These are phyloP conservation scores for Autographa gamma DNA, from an alignment of 2,888 invertebrate genomes.

Conservation along the genomic window DNA sequence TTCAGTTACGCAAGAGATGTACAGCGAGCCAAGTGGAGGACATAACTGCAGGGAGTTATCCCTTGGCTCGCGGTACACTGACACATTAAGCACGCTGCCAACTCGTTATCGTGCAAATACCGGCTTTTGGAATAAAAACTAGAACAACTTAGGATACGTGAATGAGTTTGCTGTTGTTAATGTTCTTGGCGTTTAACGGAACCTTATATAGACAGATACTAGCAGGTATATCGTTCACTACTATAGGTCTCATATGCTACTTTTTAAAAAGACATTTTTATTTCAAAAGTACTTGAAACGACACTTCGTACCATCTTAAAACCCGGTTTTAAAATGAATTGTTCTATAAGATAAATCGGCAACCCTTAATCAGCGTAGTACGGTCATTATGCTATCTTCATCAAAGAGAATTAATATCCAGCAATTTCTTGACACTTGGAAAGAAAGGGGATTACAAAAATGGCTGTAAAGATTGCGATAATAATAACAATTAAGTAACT, in stretches of 20 bases:
- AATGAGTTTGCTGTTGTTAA: conserved; percentile 4
- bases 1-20: conserved; percentile 35
- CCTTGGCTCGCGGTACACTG: conserved; percentile 64
- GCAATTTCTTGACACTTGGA: conserved; percentile 58
- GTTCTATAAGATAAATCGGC: conserved; percentile 37
- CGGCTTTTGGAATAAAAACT: conserved; percentile 28
- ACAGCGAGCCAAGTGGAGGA: conserved; percentile 56
- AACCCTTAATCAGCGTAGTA: conserved; percentile 35
- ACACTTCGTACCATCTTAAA: too few species aligned
- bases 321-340: background rate
- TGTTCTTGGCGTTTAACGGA: background rate
- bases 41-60: conserved; percentile 62
- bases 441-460: conserved; percentile 70
- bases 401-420: conserved; percentile 54
- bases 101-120: conserved; percentile 54
- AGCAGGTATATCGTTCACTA: too few species aligned
- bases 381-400: conserved; percentile 35
- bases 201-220: background rate
- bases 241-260: background rate
- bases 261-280: background rate
- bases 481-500: conserved; percentile 73
- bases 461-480: conserved; percentile 64
- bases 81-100: conserved; percentile 67
- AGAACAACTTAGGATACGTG: conserved; percentile 6
- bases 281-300: too few species aligned